Evolutionary conservation across 2,797 vertebrate species (phyloP), one percentile per base, ranked within the genome.

Genomic region (Catharus ustulatus): DNA sequence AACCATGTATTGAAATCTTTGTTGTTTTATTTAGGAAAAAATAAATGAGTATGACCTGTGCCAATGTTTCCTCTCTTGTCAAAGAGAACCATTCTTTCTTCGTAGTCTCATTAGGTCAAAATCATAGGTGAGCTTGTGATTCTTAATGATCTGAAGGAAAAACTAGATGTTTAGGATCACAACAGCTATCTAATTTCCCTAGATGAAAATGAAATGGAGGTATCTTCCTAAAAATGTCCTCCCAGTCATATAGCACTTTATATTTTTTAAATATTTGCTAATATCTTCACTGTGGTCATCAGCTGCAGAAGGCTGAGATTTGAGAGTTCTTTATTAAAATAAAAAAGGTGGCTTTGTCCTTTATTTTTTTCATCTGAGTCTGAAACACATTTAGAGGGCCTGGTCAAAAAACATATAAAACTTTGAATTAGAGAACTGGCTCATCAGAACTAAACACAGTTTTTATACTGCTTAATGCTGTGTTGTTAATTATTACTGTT

Each of bases 1-100:
- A 82, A 76, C 9, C 52, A 61, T 11, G 4, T 9, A 29, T 2
- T 36, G 6, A 76, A 92, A 67, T 67, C 8, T 62, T 9, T 34
- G 8, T 40, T 11, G 2, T 36, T 46, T 40, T 80, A 58, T 32
- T 63, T 17, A 24, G 64, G 49, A 85, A 69, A 61, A 68, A n/a
- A 24, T 5, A 38, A 32, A 15, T 5, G 0, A 32, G 4, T 45
- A 40, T 36, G 30, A 74, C 43, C 78, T 2, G 5, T 34, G 27
- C 30, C 67, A 66, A 46, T 42, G 20, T 45, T 48, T 67, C n/a
- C 15, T 63, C 49, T 89, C 66, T 72, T 46, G 45, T 45, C 43
- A 85, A 84, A 75, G 3, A 75, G 18, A 42, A 43, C 10, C 8
- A 19, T 48, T 78, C 32, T 36, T 52, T 71, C 40, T 78, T 69